phyloP scores from a whole-genome alignment of 2,797 vertebrate genomes.

The Oryzias sinensis region DNA sequence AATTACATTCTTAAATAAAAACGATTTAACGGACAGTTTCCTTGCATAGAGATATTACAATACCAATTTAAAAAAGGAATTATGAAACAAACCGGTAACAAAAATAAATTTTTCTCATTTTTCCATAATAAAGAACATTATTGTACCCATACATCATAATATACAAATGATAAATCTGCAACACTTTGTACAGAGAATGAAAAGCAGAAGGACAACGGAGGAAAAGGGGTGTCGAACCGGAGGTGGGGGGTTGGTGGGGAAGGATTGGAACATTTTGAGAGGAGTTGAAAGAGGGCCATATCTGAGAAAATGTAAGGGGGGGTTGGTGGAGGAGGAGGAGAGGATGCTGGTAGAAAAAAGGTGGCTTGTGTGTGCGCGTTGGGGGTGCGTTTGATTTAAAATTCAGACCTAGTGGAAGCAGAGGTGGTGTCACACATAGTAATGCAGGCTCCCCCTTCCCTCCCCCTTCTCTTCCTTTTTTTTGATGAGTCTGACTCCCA shows the following conservation, averaged over 20 bases:
- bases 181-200: conserved; percentile 97
- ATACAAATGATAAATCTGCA: conserved; percentile 99
- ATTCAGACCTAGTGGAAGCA: conserved; percentile 69
- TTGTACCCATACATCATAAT: conserved; percentile 96
- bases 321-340: conserved; percentile 21
- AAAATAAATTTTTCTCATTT: conserved; percentile 94
- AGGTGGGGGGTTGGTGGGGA: neutral
- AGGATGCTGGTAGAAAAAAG: conserved; percentile 67
- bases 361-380: conserved; percentile 1
- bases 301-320: conserved; percentile 51
- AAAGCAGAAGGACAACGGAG: conserved; percentile 59
- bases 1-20: conserved; percentile 99
- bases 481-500: conserved; percentile 36
- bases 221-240: conserved; percentile 18
- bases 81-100: conserved; percentile 99
- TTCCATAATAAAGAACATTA: conserved; percentile 99
- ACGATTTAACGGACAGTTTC: conserved; percentile 99
- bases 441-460: conserved; percentile 29
- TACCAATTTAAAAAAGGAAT: conserved; percentile 99
- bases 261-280: conserved; percentile 6
- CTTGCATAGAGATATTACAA: conserved; percentile 99
- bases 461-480: neutral
- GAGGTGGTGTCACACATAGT: conserved; percentile 67
- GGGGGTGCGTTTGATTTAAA: conserved; percentile 58
- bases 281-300: conserved; percentile 54